Evolutionary conservation across 1,140 invertebrate species (phyloP).

Genomic region (Leptinotarsa texana): DNA sequence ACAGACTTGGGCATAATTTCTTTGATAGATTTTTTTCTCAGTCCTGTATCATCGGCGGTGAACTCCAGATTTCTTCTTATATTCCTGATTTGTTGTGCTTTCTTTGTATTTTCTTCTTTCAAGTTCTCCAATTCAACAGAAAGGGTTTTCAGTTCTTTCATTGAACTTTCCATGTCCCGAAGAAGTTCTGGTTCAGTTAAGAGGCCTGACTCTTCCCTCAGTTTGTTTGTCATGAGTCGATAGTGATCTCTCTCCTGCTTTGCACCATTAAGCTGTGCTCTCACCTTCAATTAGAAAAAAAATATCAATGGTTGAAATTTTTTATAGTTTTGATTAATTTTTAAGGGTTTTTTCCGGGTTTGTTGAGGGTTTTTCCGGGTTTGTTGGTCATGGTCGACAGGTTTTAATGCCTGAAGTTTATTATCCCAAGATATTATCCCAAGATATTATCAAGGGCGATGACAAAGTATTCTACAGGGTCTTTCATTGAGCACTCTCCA

Average conservation of each 20-base stretch:
- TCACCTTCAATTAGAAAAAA: neutral
- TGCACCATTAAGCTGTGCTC: slow-evolving; percentile 22
- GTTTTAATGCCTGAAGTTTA: no score
- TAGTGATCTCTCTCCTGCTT: slow-evolving; percentile 33
- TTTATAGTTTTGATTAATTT: no score
- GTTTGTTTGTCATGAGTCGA: slow-evolving; percentile 24
- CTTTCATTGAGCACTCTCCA: no score
- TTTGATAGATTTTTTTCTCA: neutral
- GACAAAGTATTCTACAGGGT: no score
- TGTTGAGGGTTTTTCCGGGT: no score
- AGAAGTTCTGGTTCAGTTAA: slow-evolving; percentile 35
- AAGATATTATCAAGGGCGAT: no score
- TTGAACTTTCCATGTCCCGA: slow-evolving; percentile 34
- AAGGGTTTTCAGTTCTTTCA: slow-evolving; percentile 22
- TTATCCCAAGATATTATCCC: no score
- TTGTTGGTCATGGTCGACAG: no score
- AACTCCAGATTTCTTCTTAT: slow-evolving; percentile 32
- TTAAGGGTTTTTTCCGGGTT: no score
- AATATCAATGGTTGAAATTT: no score
- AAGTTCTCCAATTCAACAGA: slow-evolving; percentile 20
- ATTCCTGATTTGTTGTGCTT: slow-evolving; percentile 24
- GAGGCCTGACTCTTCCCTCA: slow-evolving; percentile 35
- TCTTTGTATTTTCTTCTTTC: slow-evolving; percentile 29
- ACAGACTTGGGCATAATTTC: neutral
- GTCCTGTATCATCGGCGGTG: slow-evolving; percentile 4